A percentile compares a stretch with the other conserved stretches of the same genome.
phyloP scores from a whole-genome alignment of 1,140 invertebrate genomes.

The Sinonovacula constricta region DNA sequence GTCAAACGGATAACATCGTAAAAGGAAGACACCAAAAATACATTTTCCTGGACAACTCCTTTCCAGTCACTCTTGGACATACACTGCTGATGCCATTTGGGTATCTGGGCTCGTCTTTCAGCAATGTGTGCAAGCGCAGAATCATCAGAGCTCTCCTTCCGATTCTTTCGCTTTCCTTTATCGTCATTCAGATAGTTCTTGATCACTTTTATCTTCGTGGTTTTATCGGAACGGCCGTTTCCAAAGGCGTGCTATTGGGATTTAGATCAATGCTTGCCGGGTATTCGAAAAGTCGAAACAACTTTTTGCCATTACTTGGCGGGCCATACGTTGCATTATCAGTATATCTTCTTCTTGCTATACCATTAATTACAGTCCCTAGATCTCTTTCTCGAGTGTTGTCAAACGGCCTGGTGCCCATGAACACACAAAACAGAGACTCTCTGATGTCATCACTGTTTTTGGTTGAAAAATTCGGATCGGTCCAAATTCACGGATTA shows the following conservation, averaged over 20 bases:
- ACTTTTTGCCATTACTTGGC: slow-evolving; percentile 30
- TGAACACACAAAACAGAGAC: background rate
- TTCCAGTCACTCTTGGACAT: slow-evolving; percentile 12
- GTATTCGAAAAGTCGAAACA: slow-evolving; percentile 8
- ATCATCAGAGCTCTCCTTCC: background rate
- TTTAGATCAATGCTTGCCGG: slow-evolving; percentile 34
- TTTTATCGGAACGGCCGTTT: slow-evolving; percentile 12
- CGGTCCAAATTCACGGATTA: slow-evolving; percentile 5
- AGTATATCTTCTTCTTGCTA: slow-evolving; percentile 19
- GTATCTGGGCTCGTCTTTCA: background rate
- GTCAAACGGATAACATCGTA: background rate
- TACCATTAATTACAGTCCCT: slow-evolving; percentile 8
- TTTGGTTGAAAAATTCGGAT: slow-evolving; percentile 16
- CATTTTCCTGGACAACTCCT: slow-evolving; percentile 4
- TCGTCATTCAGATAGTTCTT: slow-evolving; percentile 11
- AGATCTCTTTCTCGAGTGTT: background rate
- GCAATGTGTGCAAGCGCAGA: background rate
- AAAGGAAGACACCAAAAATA: background rate
- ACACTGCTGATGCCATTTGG: background rate
- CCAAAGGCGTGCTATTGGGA: slow-evolving; percentile 33
- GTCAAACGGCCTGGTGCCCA: background rate
- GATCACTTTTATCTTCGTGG: slow-evolving; percentile 18
- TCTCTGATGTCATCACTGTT: background rate
- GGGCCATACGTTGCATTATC: slow-evolving; percentile 25
- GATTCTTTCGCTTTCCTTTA: slow-evolving; percentile 7